Percentiles rank a stretch among this genome's conserved stretches.
phyloP scores from a whole-genome alignment of 2,888 invertebrate genomes.

The Eumacrocentrus americanus region DNA sequence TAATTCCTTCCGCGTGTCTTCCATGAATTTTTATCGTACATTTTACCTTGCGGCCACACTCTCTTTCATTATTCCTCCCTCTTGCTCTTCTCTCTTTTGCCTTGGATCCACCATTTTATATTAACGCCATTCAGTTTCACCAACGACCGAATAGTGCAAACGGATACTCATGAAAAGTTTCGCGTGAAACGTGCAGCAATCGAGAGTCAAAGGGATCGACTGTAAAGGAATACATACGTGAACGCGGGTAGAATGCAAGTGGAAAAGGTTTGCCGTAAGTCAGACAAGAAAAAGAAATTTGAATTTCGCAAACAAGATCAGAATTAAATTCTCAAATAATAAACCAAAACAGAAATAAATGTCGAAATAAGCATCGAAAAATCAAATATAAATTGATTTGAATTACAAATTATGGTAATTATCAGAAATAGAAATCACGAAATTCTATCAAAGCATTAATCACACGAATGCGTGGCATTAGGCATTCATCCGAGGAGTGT shows the following conservation, averaged over 20 bases:
- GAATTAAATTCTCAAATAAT: no score
- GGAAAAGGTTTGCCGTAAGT: no score
- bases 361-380: background rate
- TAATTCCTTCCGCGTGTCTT: constrained; percentile 13
- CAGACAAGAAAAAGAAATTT: background rate
- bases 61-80: background rate
- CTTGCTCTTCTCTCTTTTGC: background rate
- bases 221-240: no score
- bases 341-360: background rate
- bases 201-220: no score
- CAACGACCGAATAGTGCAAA: background rate
- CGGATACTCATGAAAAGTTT: background rate
- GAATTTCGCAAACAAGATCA: background rate
- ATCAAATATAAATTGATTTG: no score
- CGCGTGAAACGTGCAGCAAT: background rate
- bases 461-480: background rate
- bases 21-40: constrained; percentile 17
- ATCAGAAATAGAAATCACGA: background rate
- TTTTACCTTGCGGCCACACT: background rate
- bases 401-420: no score
- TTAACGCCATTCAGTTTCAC: background rate
- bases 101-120: background rate
- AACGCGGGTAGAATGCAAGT: background rate
- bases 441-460: background rate
- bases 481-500: constrained; percentile 8